Percentiles rank a stretch among this genome's conserved stretches.
These are phyloP conservation scores for Drosophila sp. DNA, from an alignment of 1,140 invertebrate species.

Conservation along the genomic window DNA sequence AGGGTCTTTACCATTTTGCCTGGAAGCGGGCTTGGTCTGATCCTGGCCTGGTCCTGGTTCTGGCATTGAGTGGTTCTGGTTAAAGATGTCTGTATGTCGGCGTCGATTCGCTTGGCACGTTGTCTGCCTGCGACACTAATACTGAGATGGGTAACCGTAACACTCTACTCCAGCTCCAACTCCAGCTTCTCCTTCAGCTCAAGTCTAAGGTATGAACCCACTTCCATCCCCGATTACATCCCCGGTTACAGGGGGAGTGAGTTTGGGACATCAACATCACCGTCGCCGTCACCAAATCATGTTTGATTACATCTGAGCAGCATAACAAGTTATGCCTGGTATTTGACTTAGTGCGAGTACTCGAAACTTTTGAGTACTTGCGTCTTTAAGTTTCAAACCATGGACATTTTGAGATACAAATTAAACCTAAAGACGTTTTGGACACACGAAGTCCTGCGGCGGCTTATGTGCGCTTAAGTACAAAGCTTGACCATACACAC, in stretches of 20 bases:
- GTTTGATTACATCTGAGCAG: conserved; percentile 82
- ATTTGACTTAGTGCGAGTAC: conserved; percentile 9
- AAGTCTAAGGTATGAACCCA: conserved; percentile 29
- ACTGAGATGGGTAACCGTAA: conserved; percentile 72
- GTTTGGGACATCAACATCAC: background rate
- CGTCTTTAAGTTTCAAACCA: conserved; percentile 60
- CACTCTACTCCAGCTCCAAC: conserved; percentile 4
- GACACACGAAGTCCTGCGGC: conserved; percentile 68
- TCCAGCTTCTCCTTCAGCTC: background rate
- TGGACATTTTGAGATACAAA: conserved; percentile 59
- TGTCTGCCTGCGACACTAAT: conserved; percentile 76
- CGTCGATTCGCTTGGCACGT: conserved; percentile 78
- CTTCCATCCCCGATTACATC: background rate
- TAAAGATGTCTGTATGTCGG: conserved; percentile 38
- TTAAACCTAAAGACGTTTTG: conserved; percentile 66
- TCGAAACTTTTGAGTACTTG: conserved; percentile 1
- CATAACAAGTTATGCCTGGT: conserved; percentile 69
- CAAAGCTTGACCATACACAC: conserved; percentile 70
- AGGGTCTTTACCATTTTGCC: conserved; percentile 12
- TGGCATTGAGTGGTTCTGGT: conserved; percentile 1
- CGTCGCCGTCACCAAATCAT: conserved; percentile 54
- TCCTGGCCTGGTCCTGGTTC: conserved; percentile 1
- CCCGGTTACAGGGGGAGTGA: too few species aligned
- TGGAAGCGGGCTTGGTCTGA: conserved; percentile 4
- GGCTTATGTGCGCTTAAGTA: conserved; percentile 80